Evolutionary conservation across 2,888 invertebrate species (phyloP), one percentile per base, ranked within the genome.

Genomic region (Theodoxus fluviatilis): DNA sequence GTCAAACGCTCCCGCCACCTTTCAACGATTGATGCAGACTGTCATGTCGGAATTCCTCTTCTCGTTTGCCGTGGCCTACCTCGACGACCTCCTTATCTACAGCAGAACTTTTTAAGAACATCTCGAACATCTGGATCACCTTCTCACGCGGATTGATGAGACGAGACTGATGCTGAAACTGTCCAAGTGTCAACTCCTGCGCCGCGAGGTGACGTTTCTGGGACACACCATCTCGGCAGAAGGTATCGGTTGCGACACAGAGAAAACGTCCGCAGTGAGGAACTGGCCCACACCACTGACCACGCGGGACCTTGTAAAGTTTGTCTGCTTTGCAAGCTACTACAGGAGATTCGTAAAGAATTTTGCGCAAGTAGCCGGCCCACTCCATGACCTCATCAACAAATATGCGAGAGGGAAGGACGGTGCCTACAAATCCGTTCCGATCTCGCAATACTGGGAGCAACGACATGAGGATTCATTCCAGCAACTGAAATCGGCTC

Each of bases 131-230:
- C 52, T 77, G 0, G 65, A 69, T 28, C 49, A 28, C 25, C 71
- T 74, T 2, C 37, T 76, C 18, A 37, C n/a, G 12, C 9, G 70
- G 0, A 28, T 76, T 1, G 9, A 52, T 2, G 61, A 67, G 1
- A 71, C 70, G 22, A 72, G 75, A 6, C 52, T 76, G 12, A 78
- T 76, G 55, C 64, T 78, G 1, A 73, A 75, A 35, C 72, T 71
- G n/a, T 0, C n/a, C 0, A 77, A 76, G 35, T 73, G 72, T 55
- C 55, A 52, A 15, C 55, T 77, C 15, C 74, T 75, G 61, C 37
- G 69, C 15, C 2, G 31, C 12, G 67, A 74, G 31, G 75, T 74
- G 1, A 38, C 57, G 6, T 76, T 70, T 52, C 64, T 78, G 1
- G 76, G 78, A 1, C 74, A 75, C 33, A 22, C 72, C 33, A 61